A percentile compares a stretch with the other conserved stretches of the same genome.
Conservation (phyloP, 2,888 invertebrate genomes). For the Apodemia zela region DNA sequence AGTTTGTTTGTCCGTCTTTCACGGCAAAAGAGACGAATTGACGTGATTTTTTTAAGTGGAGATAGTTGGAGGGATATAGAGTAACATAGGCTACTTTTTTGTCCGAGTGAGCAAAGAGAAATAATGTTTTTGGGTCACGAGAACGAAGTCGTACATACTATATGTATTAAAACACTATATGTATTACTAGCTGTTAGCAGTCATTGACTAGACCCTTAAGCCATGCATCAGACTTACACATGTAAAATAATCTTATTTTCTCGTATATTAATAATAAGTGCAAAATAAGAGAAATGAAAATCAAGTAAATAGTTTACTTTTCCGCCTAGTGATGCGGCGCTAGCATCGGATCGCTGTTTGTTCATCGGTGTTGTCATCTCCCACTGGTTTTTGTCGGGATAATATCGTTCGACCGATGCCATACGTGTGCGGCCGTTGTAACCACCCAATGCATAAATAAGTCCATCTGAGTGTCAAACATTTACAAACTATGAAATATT, state of each 20-base stretch:
- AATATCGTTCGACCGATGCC: slow-evolving; percentile 89
- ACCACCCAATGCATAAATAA: slow-evolving; percentile 91
- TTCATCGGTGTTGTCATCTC: slow-evolving; percentile 88
- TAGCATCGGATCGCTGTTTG: slow-evolving; percentile 88
- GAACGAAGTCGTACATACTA: no score
- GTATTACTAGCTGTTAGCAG: no score
- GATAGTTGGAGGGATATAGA: no score
- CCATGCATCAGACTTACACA: no score
- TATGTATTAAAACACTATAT: no score
- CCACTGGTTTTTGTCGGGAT: slow-evolving; percentile 89
- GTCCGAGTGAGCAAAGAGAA: no score
- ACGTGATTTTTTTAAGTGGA: no score
- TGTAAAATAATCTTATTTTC: not conserved
- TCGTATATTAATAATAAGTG: not conserved
- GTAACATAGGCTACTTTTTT: no score
- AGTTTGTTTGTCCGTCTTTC: no score
- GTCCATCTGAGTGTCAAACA: slow-evolving; percentile 65
- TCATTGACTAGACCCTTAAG: no score
- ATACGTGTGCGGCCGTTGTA: slow-evolving; percentile 89
- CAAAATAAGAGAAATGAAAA: not conserved
- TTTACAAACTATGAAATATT: not conserved
- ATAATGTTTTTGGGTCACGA: no score
- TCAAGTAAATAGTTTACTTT: slow-evolving; percentile 64
- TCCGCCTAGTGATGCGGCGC: slow-evolving; percentile 84
- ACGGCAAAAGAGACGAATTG: no score